Conservation (phyloP, 2,797 vertebrate genomes). For the Leptoclinus maculatus region DNA sequence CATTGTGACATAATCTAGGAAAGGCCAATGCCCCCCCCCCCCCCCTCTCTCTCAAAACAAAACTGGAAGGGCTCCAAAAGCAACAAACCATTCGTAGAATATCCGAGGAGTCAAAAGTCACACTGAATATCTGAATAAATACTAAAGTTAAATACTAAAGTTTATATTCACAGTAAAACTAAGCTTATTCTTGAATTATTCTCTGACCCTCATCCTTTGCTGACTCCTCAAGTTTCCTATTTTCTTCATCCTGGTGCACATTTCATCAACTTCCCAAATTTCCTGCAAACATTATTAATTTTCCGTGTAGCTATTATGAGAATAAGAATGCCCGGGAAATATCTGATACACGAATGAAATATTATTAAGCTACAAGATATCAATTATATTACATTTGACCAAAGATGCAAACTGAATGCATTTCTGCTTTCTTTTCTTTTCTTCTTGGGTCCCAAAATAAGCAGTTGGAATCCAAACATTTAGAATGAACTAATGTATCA, state of each 20-base stretch:
- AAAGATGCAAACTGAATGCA: neutral
- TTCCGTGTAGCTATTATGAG: neutral
- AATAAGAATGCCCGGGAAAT: neutral
- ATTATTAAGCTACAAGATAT: slow-evolving; percentile 1
- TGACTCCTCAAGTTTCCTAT: neutral
- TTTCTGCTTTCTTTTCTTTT: neutral
- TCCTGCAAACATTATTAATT: slow-evolving; percentile 38
- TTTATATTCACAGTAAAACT: slow-evolving; percentile 1
- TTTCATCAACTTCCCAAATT: slow-evolving; percentile 31
- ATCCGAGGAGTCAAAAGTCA: neutral
- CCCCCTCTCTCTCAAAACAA: slow-evolving; percentile 19
- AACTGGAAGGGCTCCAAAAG: slow-evolving; percentile 10
- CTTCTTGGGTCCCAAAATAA: neutral
- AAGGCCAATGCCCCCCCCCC: slow-evolving; percentile 37
- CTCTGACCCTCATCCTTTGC: slow-evolving; percentile 5
- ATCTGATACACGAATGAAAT: slow-evolving; percentile 12
- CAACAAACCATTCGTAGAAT: slow-evolving; percentile 25
- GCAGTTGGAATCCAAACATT: neutral
- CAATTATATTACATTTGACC: neutral
- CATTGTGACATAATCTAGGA: slow-evolving; percentile 57
- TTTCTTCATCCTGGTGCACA: slow-evolving; percentile 6
- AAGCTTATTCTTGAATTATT: neutral
- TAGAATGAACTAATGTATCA: neutral
- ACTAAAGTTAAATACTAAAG: neutral
- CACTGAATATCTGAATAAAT: slow-evolving; percentile 16